These are phyloP conservation scores for Gallinago jamesoni DNA, from an alignment of 2,113 vertebrate genomes.

Conservation along the genomic window DNA sequence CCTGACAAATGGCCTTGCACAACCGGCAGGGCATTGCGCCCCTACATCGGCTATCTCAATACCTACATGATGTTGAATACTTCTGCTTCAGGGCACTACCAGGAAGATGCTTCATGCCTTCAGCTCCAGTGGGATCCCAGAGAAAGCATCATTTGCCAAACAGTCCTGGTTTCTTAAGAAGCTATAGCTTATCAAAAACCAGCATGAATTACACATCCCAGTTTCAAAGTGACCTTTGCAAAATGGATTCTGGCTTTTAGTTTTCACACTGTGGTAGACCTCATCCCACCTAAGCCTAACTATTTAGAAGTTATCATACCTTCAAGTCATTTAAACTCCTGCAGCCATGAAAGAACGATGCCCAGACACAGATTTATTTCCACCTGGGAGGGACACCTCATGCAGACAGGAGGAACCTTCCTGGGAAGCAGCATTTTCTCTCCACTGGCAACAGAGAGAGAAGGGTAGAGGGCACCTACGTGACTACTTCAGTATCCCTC, in stretches of 20 bases:
- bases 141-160: not conserved
- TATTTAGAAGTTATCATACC: not conserved
- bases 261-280: not conserved
- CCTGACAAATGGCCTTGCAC: not conserved
- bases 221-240: not conserved
- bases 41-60: not conserved
- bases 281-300: not conserved
- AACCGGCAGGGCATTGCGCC: accelerated
- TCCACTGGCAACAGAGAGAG: not conserved
- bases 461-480: not conserved
- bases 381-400: accelerated
- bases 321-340: not conserved
- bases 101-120: not conserved
- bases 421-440: not conserved
- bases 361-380: not conserved
- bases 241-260: not conserved
- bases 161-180: not conserved
- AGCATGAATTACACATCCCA: not conserved
- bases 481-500: not conserved
- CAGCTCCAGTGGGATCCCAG: not conserved
- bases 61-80: accelerated
- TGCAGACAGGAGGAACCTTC: not conserved
- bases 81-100: not conserved
- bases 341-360: accelerated
- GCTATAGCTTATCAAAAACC: not conserved